These are phyloP conservation scores for Aix galericulata DNA, from an alignment of 2,113 vertebrate species.

Conservation along the genomic window DNA sequence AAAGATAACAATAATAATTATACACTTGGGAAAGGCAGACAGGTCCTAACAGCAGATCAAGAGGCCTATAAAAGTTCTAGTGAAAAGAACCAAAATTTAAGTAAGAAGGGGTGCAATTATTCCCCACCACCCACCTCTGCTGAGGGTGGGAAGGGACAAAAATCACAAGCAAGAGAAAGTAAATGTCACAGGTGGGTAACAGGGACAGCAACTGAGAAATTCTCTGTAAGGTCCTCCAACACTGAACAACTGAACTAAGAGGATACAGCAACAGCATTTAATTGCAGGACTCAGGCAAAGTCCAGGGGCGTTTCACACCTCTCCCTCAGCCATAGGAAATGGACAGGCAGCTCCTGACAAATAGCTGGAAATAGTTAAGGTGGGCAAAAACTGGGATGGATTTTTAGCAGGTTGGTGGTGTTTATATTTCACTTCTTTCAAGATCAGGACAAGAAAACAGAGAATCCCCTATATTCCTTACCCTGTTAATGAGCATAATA, in stretches of 20 bases:
- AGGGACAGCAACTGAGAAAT: neutral
- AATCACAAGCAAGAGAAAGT: conserved; percentile 4
- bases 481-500: neutral
- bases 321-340: neutral
- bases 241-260: neutral
- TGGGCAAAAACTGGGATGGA: neutral
- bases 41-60: conserved; percentile 37
- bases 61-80: conserved; percentile 35
- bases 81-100: conserved; percentile 41
- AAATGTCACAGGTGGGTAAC: conserved; percentile 1
- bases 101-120: conserved; percentile 32
- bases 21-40: conserved; percentile 28
- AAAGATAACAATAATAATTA: conserved; percentile 56
- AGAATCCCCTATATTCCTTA: neutral
- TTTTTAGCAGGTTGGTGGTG: neutral
- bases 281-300: neutral
- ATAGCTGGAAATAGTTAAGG: neutral
- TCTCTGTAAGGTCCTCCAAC: neutral
- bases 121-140: conserved; percentile 14
- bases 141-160: conserved; percentile 39
- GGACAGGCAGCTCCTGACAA: neutral
- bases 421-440: neutral
- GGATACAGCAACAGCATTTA: neutral
- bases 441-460: neutral
- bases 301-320: neutral